Conservation (phyloP, 2,113 vertebrate species). For the Pteruthius melanotis region DNA sequence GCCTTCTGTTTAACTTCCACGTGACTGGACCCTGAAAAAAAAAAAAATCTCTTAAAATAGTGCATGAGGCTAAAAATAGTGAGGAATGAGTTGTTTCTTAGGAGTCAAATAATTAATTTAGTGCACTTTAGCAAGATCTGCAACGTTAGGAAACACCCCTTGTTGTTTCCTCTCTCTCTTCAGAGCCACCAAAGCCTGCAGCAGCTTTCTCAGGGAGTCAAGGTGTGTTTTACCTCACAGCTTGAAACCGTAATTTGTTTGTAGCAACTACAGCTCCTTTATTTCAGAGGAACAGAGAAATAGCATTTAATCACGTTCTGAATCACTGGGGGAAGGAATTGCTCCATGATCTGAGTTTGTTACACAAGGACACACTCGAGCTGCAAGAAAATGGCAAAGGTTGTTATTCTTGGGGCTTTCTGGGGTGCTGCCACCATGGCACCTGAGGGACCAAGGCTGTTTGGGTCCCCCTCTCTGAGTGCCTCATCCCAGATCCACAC, state of each 20-base stretch:
- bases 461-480: background rate
- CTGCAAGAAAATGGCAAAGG: background rate
- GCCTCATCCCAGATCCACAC: background rate
- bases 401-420: background rate
- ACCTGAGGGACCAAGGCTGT: background rate
- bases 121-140: background rate
- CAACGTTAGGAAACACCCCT: background rate
- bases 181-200: background rate
- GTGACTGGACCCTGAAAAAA: conserved; percentile 3
- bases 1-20: conserved; percentile 48
- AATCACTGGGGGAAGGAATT: conserved; percentile 19
- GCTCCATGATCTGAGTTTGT: background rate
- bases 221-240: conserved; percentile 14
- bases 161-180: background rate
- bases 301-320: conserved; percentile 30
- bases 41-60: conserved; percentile 1
- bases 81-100: background rate
- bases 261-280: background rate
- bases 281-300: background rate
- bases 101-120: background rate
- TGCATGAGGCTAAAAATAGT: background rate
- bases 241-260: conserved; percentile 15
- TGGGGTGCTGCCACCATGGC: background rate
- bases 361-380: background rate
- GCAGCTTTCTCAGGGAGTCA: background rate